These are phyloP conservation scores for Pilophorus perplexus DNA, from an alignment of 2,888 invertebrate genomes.

Conservation along the genomic window DNA sequence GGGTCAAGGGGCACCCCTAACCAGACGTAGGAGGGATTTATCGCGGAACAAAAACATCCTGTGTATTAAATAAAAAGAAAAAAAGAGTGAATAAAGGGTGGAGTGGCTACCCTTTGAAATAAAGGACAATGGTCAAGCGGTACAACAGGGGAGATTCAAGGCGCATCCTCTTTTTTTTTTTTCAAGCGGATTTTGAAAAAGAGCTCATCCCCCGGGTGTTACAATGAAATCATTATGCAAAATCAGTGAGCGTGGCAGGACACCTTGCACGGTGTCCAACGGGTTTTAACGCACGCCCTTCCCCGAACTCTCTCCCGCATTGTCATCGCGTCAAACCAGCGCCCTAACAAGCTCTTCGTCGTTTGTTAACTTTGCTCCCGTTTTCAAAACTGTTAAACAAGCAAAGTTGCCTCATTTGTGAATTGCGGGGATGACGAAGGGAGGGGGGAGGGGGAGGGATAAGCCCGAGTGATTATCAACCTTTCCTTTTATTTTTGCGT, in stretches of 20 bases:
- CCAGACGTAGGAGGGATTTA: neutral
- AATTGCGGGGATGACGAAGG: conserved; percentile 16
- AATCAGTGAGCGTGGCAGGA: conserved; percentile 33
- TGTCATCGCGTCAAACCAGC: conserved; percentile 13
- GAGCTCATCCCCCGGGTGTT: conserved; percentile 7
- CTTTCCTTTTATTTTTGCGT: conserved; percentile 13
- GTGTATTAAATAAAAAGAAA: neutral
- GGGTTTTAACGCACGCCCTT: conserved; percentile 25
- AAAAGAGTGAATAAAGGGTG: neutral
- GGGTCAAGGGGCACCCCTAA: conserved; percentile 21
- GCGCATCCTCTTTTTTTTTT: conserved; percentile 17
- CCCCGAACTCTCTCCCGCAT: conserved; percentile 10
- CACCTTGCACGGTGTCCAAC: conserved; percentile 25
- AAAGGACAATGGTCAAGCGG: conserved; percentile 2
- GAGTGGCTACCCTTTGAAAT: neutral
- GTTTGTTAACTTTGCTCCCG: conserved; percentile 12
- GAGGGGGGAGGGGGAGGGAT: neutral
- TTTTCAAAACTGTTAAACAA: conserved; percentile 38
- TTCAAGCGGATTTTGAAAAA: neutral
- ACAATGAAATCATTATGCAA: conserved; percentile 34
- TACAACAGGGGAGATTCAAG: neutral
- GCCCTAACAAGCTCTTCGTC: conserved; percentile 33
- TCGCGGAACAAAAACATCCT: neutral
- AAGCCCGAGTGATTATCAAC: conserved; percentile 20
- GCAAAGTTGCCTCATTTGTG: conserved; percentile 40